Conservation (phyloP, 2,797 vertebrate species). For the Crenuchus spilurus region DNA sequence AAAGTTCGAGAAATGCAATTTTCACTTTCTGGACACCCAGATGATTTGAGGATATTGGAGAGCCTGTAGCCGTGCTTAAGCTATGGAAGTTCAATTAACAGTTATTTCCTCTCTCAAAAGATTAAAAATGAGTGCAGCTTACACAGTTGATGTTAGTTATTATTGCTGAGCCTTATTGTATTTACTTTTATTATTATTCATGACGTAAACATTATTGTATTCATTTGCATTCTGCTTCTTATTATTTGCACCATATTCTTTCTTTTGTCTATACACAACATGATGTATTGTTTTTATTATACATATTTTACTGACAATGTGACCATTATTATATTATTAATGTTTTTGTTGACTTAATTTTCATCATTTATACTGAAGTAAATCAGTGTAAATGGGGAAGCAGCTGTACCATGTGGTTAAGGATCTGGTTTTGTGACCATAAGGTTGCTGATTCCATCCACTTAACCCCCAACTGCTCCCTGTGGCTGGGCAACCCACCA, state of each 20-base stretch:
- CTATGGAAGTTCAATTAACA: conserved; percentile 53
- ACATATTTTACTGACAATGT: too few species aligned
- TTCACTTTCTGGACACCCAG: conserved; percentile 40
- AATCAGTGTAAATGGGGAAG: too few species aligned
- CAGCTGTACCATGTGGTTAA: too few species aligned
- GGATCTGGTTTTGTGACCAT: too few species aligned
- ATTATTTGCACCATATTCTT: neutral
- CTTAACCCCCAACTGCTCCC: too few species aligned
- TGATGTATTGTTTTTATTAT: too few species aligned
- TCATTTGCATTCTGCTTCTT: neutral
- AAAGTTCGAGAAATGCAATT: conserved; percentile 43
- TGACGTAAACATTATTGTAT: conserved; percentile 2
- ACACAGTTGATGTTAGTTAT: conserved; percentile 34
- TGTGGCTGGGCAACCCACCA: too few species aligned
- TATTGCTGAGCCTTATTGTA: neutral
- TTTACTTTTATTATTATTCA: conserved; percentile 22
- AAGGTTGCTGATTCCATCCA: too few species aligned
- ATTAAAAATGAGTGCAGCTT: conserved; percentile 40
- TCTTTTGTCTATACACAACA: neutral
- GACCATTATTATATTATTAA: too few species aligned
- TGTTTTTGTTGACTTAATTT: too few species aligned
- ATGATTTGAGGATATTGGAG: conserved; percentile 42
- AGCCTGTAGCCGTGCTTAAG: conserved; percentile 19
- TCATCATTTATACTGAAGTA: too few species aligned
- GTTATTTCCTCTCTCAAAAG: conserved; percentile 46